These are phyloP conservation scores for Coccyzus lansbergi DNA, from an alignment of 2,797 vertebrate genomes.

Conservation along the genomic window DNA sequence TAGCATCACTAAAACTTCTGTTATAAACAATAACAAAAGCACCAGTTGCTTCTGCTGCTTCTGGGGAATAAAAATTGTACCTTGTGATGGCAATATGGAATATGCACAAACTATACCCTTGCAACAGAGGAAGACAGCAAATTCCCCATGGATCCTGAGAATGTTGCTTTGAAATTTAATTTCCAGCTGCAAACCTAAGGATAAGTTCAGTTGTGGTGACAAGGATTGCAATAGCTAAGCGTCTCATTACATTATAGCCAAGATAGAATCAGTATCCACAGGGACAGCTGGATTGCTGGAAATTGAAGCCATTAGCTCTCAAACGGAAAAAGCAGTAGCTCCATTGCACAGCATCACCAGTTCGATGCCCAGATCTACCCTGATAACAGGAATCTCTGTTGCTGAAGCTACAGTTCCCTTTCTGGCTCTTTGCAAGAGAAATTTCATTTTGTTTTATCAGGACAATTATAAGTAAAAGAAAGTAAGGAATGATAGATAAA, in stretches of 20 bases:
- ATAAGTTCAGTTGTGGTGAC: background rate
- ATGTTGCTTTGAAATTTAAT: background rate
- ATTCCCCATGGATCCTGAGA: background rate
- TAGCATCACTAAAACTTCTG: background rate
- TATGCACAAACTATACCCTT: background rate
- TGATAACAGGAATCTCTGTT: background rate
- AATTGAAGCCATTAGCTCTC: background rate
- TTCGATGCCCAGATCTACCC: background rate
- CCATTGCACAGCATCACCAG: background rate
- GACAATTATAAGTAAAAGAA: background rate
- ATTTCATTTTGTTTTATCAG: background rate
- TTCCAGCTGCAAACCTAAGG: background rate
- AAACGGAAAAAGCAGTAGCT: background rate
- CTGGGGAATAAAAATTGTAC: background rate
- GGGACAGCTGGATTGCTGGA: background rate
- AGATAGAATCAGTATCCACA: background rate
- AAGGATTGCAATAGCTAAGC: background rate
- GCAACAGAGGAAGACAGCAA: background rate
- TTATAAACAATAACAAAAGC: background rate
- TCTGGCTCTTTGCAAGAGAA: background rate
- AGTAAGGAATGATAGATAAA: background rate
- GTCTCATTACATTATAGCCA: background rate
- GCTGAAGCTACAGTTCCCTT: background rate
- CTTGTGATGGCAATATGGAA: background rate
- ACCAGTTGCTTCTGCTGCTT: background rate